Evolutionary conservation across 2,113 vertebrate species (phyloP).

Genomic region (Pomatorhinus ruficollis): DNA sequence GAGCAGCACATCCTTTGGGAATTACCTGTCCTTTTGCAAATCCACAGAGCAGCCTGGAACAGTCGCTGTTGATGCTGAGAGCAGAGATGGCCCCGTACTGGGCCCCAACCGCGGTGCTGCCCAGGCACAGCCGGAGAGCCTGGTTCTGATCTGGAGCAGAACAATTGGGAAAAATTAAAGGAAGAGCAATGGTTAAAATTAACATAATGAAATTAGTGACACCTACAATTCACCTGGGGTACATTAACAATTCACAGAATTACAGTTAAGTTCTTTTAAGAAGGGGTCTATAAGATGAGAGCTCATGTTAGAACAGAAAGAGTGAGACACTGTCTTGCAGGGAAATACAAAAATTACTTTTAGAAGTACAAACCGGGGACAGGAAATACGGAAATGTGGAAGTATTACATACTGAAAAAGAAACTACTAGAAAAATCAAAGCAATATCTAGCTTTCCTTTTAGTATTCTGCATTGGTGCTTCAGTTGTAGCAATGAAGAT

Average conservation of each 20-base stretch:
- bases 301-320: not conserved
- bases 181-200: not conserved
- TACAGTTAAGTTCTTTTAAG: not conserved
- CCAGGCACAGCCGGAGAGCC: conserved; percentile 92
- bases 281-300: not conserved
- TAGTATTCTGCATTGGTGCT: not conserved
- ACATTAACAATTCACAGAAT: not conserved
- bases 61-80: conserved; percentile 94
- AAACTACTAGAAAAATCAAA: not conserved
- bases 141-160: conserved; percentile 88
- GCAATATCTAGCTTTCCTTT: not conserved
- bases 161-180: not conserved
- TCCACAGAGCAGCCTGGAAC: conserved; percentile 94
- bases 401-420: not conserved
- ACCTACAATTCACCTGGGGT: not conserved
- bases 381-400: not conserved
- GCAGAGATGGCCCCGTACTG: conserved; percentile 96
- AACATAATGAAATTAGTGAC: not conserved
- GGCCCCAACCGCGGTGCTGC: conserved; percentile 89
- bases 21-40: conserved; percentile 97
- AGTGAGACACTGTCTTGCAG: not conserved
- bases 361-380: not conserved
- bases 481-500: not conserved
- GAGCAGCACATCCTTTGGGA: not conserved
- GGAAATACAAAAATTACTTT: not conserved